A percentile compares a stretch with the other conserved stretches of the same genome.
Evolutionary conservation across 1,140 invertebrate genomes (phyloP).

Genomic region (Anagrus nilaparvatae): DNA sequence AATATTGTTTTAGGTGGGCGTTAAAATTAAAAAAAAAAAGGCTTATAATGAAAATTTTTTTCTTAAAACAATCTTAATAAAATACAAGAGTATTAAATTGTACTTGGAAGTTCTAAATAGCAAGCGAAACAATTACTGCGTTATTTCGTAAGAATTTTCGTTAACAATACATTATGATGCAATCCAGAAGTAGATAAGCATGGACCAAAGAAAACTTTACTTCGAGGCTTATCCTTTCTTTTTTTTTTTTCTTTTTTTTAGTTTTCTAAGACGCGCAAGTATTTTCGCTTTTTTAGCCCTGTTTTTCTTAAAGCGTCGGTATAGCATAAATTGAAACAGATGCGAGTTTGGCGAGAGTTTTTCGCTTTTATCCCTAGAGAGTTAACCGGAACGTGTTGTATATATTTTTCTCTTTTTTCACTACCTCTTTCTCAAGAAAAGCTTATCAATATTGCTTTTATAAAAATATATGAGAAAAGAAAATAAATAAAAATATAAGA

Average conservation of each 20-base stretch:
- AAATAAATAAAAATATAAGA: background rate
- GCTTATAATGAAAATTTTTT: no score
- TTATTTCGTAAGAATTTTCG: slow-evolving; percentile 4
- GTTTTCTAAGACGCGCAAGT: slow-evolving; percentile 13
- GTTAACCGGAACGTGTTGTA: slow-evolving; percentile 21
- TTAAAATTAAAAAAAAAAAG: no score
- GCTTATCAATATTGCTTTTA: slow-evolving; percentile 9
- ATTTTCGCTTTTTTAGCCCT: slow-evolving; percentile 25
- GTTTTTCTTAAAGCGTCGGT: slow-evolving; percentile 19
- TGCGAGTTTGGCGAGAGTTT: slow-evolving; percentile 40
- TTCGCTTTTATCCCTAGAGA: slow-evolving; percentile 30
- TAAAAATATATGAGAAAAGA: background rate
- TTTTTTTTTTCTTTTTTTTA: slow-evolving; percentile 1
- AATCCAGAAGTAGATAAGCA: no score
- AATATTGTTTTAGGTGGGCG: no score
- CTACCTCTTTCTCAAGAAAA: slow-evolving; percentile 6
- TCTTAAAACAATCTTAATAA: no score
- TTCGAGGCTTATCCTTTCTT: slow-evolving; percentile 10
- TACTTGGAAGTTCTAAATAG: no score
- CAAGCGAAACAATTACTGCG: slow-evolving; percentile 12
- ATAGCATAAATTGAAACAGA: slow-evolving; percentile 42
- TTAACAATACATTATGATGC: slow-evolving; percentile 7
- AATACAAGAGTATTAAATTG: no score
- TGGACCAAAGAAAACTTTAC: background rate
- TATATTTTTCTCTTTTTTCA: no score